phyloP scores from a whole-genome alignment of 1,140 invertebrate genomes.

The Caenorhabditis inopinata region DNA sequence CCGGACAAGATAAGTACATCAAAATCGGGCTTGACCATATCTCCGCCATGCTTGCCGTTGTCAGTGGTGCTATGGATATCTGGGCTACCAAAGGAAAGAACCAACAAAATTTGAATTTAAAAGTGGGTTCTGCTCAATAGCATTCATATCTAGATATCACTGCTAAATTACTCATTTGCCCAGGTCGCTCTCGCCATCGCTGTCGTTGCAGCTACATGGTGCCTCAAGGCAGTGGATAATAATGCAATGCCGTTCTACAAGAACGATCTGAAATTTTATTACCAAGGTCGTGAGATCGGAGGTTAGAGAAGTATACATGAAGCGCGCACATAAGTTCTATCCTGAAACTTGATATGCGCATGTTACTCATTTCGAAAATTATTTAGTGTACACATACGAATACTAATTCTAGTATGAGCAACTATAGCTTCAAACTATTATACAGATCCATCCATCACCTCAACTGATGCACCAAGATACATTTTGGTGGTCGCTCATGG shows the following conservation, averaged over 20 bases:
- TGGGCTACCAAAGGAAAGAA: conserved; percentile 49
- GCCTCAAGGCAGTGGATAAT: conserved; percentile 63
- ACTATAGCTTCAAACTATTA: too few relatives aligned
- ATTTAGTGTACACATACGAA: neutral
- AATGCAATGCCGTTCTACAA: conserved; percentile 63
- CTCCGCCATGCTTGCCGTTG: conserved; percentile 56
- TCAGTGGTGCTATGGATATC: conserved; percentile 58
- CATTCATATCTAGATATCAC: neutral
- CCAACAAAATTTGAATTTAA: conserved; percentile 58
- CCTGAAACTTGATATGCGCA: neutral
- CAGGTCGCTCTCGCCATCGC: conserved; percentile 62
- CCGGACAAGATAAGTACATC: conserved; percentile 59
- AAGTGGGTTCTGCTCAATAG: conserved; percentile 46
- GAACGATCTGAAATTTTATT: conserved; percentile 55
- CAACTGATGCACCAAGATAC: conserved; percentile 50
- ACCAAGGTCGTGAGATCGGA: conserved; percentile 49
- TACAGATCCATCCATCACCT: conserved; percentile 45
- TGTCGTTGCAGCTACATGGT: conserved; percentile 62
- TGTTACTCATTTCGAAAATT: conserved; percentile 20
- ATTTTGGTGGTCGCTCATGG: conserved; percentile 60
- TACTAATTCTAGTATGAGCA: too few relatives aligned
- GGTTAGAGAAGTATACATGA: neutral
- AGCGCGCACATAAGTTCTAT: neutral
- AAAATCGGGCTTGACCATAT: conserved; percentile 63
- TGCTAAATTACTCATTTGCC: neutral